Evolutionary conservation across 2,113 vertebrate genomes (phyloP), one percentile per base, ranked within the genome.

Genomic region (Tursiops truncatus): DNA sequence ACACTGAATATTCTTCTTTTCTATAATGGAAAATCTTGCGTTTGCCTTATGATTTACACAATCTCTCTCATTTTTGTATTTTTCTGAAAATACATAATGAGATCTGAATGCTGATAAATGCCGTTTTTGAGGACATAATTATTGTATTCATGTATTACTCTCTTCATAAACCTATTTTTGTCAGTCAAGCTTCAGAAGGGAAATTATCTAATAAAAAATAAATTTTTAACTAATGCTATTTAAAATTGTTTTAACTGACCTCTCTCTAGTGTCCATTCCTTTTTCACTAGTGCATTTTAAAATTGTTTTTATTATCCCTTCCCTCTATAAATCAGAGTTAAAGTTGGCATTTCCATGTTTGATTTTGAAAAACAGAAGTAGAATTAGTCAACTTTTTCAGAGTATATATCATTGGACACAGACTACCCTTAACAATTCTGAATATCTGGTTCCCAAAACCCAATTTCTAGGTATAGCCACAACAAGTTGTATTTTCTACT

Each of bases 141-240:
- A 96, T 79, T 89, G 50, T 85, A 79, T 93, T 96, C 47, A 58
- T 88, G 36, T 80, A 91, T 70, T 85, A 93, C 15, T 77, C 56
- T 94, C 89, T 85, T 95, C 76, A 96, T 77, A 97, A 96, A 36
- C 70, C 10, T 31, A 70, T 70, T 96, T 96, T 96, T 91, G 84
- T 76, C 56, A 90, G 26, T 91, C 68, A 96, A 82, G 20, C 8
- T 93, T 97, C 62, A 6, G 9, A 94, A 96, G 68, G 62, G 23
- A 31, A 94, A 96, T 96, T 96, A 92, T 77, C 73, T 96, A 97
- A 96, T 97, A 96, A 96, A 88, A 97, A 93, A 82, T 84, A 92
- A 92, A 87, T 44, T 84, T 95, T 92, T 93, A 96, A 94, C 67
- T 62, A 93, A 74, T 79, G 11, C 23, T 88, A 96, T 96, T 86